Conservation (phyloP, 2,888 invertebrate genomes). For the Stenoptilia bipunctidactyla region DNA sequence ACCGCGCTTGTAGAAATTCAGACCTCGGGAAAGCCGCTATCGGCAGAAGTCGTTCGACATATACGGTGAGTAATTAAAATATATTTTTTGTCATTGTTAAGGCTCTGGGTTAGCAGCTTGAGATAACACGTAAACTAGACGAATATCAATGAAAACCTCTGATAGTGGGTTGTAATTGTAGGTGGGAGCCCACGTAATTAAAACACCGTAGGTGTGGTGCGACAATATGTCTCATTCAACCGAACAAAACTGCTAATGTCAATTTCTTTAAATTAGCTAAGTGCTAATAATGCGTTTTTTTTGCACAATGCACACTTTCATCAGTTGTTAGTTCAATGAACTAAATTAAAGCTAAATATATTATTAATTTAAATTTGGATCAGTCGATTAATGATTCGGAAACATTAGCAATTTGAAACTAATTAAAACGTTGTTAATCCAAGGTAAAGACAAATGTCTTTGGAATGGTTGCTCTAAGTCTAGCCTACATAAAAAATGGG, state of each 20-base stretch:
- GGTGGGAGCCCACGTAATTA: conserved; percentile 61
- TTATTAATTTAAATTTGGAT: too few species aligned
- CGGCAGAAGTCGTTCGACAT: conserved; percentile 37
- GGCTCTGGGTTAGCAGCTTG: conserved; percentile 32
- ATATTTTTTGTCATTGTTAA: conserved; percentile 26
- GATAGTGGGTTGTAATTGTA: conserved; percentile 54
- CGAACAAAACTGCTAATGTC: too few species aligned
- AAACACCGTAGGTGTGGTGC: conserved; percentile 51
- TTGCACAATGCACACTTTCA: too few species aligned
- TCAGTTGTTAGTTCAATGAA: neutral
- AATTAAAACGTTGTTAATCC: too few species aligned
- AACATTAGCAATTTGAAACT: too few species aligned
- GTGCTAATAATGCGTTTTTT: too few species aligned
- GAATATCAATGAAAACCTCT: conserved; percentile 41
- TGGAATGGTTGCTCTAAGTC: too few species aligned
- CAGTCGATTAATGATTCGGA: too few species aligned
- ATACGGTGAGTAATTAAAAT: conserved; percentile 55
- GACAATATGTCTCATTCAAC: conserved; percentile 6
- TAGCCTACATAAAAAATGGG: too few species aligned
- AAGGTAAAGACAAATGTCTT: too few species aligned
- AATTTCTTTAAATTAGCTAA: too few species aligned
- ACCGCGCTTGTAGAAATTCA: conserved; percentile 25
- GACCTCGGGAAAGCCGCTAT: conserved; percentile 41
- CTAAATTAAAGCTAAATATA: neutral
- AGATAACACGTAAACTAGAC: conserved; percentile 54